Base-by-base conservation (phyloP, 2,888 invertebrate species). In the Drosophila kambysellisi region DNA sequence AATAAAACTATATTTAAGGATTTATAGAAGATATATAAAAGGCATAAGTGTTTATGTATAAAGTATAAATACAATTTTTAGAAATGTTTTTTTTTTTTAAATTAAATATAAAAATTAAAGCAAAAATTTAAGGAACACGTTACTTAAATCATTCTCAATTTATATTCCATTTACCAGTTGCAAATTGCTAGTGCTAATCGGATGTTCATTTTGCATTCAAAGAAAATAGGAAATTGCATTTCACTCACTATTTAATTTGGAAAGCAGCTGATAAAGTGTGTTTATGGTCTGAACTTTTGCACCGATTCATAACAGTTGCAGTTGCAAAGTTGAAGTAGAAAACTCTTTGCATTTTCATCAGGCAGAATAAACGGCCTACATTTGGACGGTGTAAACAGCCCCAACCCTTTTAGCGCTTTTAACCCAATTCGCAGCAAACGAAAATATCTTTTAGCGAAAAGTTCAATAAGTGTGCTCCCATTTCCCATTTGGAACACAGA, bases 391-490 rank as follows among this genome's bases (percentile, higher is more conserved):
- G 12, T 41, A 8, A 25, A 20, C 35, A 52, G n/a, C 1, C 37
- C 41, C 29, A 15, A 35, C 7, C 35, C 54, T 11, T 32, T 37
- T 29, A 15, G 3, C 25, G 41, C 53, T 25, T 78, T 76, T 82
- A 88, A 86, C 78, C 86, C 89, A 80, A 76, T 78, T 88, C 69
- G 71, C 46, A 51, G 67, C 70, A 81, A 72, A 73, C 86, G 73
- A 86, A 84, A 86, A 88, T 86, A 88, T 81, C 81, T 68, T 74
- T 80, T 70, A 72, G 81, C 78, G 72, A 88, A 82, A 83, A 86
- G 89, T 84, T 84, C 87, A 84, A 88, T 84, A 84, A 88, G 85
- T 88, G 86, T 86, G 84, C 78, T 76, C 86, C 71, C 87, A 78
- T 78, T 84, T 85, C 73, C 73, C 88, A 84, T 79, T 68, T 70